phyloP scores from a whole-genome alignment of 1,140 invertebrate genomes.

The Notospermus geniculatus region DNA sequence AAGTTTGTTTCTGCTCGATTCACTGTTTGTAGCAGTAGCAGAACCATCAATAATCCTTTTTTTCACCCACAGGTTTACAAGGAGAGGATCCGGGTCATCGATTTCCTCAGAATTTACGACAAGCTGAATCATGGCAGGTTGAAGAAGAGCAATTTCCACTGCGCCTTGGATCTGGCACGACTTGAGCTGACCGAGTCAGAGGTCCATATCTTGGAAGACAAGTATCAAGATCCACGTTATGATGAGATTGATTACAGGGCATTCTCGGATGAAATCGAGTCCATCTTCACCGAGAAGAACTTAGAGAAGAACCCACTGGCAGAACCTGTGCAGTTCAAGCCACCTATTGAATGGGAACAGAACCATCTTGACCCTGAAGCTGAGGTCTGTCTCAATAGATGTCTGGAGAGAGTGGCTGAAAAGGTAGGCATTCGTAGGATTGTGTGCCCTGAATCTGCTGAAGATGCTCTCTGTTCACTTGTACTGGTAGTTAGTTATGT shows the following conservation, averaged over 20 bases:
- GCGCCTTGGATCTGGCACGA: slow-evolving; percentile 50
- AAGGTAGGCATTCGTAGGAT: slow-evolving; percentile 30
- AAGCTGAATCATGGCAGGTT: slow-evolving; percentile 51
- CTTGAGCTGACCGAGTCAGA: slow-evolving; percentile 50
- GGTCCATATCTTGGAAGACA: slow-evolving; percentile 50
- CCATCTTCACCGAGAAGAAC: slow-evolving; percentile 52
- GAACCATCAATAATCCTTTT: too few relatives aligned
- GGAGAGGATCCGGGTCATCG: slow-evolving; percentile 48
- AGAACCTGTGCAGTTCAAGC: slow-evolving; percentile 41
- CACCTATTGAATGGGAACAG: slow-evolving; percentile 39
- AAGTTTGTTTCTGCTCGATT: too few relatives aligned
- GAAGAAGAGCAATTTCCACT: slow-evolving; percentile 48
- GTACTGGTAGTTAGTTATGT: neutral
- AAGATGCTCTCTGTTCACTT: neutral
- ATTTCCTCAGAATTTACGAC: slow-evolving; percentile 55
- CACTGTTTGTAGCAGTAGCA: too few relatives aligned
- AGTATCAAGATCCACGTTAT: slow-evolving; percentile 38
- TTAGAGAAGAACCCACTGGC: slow-evolving; percentile 52
- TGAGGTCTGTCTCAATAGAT: slow-evolving; percentile 27
- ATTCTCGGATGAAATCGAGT: slow-evolving; percentile 54
- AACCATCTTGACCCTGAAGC: slow-evolving; percentile 38
- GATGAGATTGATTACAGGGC: slow-evolving; percentile 49
- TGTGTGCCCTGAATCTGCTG: neutral
- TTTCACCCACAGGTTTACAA: slow-evolving; percentile 52
- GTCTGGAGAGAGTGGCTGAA: slow-evolving; percentile 47